Evolutionary conservation across 2,113 vertebrate genomes (phyloP).

Genomic region (Nycticorax nycticorax): DNA sequence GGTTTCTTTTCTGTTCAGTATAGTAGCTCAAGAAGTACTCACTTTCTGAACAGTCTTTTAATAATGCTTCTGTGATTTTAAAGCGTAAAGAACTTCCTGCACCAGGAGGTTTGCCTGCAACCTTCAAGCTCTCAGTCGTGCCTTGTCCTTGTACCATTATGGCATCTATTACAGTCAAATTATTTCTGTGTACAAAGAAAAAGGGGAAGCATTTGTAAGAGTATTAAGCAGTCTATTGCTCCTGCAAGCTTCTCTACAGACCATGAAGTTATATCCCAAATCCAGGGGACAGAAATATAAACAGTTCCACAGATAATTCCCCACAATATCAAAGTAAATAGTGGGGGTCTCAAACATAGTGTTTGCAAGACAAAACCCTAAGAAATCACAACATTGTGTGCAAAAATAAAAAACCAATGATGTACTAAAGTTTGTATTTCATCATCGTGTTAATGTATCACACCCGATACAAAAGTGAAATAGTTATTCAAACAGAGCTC

Average conservation of each 20-base stretch:
- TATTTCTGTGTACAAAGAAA: slow-evolving; percentile 82
- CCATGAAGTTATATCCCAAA: background rate
- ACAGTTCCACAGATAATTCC: background rate
- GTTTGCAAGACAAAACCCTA: background rate
- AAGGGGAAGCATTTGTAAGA: background rate
- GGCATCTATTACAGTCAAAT: slow-evolving; percentile 92
- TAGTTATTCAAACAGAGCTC: background rate
- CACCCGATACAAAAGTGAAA: background rate
- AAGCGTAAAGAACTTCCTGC: slow-evolving; percentile 91
- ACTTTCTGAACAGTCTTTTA: slow-evolving; percentile 97
- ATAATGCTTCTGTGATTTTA: slow-evolving; percentile 93
- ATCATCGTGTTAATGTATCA: background rate
- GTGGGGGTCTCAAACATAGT: background rate
- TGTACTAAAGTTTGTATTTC: background rate
- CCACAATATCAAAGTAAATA: background rate
- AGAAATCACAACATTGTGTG: background rate
- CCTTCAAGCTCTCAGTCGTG: slow-evolving; percentile 88
- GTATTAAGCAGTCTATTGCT: background rate
- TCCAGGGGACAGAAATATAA: background rate
- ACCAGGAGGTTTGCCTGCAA: slow-evolving; percentile 90
- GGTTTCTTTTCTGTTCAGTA: background rate
- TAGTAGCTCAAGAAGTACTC: slow-evolving; percentile 62
- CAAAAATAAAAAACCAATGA: background rate
- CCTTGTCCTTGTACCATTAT: slow-evolving; percentile 91
- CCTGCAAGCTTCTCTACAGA: background rate